phyloP scores from a whole-genome alignment of 2,888 invertebrate species.

The Pasiphila rectangulata region DNA sequence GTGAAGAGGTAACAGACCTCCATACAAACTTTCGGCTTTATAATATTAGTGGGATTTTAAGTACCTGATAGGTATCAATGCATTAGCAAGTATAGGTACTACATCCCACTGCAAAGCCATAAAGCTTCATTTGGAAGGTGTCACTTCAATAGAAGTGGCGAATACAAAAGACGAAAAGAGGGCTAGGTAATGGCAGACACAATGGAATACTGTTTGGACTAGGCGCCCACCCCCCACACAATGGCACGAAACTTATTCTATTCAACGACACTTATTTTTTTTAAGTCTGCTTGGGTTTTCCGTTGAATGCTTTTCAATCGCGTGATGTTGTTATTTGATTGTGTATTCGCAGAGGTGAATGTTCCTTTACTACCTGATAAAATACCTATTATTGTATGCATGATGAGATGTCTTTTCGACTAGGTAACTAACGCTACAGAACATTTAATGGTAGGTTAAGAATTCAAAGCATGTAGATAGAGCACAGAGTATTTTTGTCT shows the following conservation, averaged over 20 bases:
- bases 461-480: no score
- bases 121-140: conserved; percentile 76
- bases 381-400: no score
- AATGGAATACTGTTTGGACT: conserved; percentile 79
- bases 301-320: conserved; percentile 38
- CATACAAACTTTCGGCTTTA: no score
- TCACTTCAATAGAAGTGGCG: conserved; percentile 75
- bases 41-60: no score
- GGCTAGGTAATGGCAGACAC: conserved; percentile 79
- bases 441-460: no score
- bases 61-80: no score
- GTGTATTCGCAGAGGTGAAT: conserved; percentile 6
- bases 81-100: no score
- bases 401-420: no score
- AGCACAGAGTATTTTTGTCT: no score
- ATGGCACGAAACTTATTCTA: conserved; percentile 74
- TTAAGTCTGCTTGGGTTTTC: conserved; percentile 55
- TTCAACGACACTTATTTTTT: conserved; percentile 64
- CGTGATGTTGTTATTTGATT: conserved; percentile 15
- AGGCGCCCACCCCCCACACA: conserved; percentile 62
- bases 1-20: no score
- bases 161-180: conserved; percentile 77
- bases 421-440: no score
- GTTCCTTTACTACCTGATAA: no score
- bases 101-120: conserved; percentile 65